Percentiles rank a stretch among this genome's conserved stretches.
Conservation (phyloP, 2,113 vertebrate genomes). For the Peromyscus leucopus region DNA sequence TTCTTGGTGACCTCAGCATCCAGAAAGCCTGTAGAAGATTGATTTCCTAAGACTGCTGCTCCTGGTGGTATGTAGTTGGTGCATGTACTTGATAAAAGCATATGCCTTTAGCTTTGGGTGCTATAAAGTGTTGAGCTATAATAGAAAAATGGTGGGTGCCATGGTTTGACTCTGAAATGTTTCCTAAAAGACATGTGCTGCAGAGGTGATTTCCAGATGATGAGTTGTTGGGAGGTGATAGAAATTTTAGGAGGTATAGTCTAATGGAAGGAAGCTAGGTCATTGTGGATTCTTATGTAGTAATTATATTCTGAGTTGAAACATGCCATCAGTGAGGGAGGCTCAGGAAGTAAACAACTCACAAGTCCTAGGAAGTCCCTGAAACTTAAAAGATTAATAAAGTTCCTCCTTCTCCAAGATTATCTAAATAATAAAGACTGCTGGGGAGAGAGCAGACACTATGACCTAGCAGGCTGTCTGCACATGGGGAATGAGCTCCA, state of each 20-base stretch:
- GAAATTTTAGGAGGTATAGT: not conserved
- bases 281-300: not conserved
- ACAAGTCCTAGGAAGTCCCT: not conserved
- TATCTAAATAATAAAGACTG: not conserved
- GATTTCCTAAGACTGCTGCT: not conserved
- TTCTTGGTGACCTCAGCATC: not conserved
- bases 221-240: not conserved
- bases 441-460: not conserved
- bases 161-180: not conserved
- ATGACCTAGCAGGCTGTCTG: not conserved
- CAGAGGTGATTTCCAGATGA: not conserved
- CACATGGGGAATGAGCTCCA: not conserved
- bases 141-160: not conserved
- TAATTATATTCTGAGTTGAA: not conserved
- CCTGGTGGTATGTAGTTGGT: not conserved
- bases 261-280: not conserved
- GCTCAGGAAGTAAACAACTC: not conserved
- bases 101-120: not conserved
- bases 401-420: not conserved
- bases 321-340: not conserved
- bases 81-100: not conserved
- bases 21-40: not conserved
- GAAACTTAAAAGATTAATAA: not conserved
- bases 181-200: not conserved
- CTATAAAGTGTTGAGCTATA: not conserved